These are phyloP conservation scores for Onychostoma macrolepis DNA, from an alignment of 2,113 vertebrate genomes.

Conservation along the genomic window DNA sequence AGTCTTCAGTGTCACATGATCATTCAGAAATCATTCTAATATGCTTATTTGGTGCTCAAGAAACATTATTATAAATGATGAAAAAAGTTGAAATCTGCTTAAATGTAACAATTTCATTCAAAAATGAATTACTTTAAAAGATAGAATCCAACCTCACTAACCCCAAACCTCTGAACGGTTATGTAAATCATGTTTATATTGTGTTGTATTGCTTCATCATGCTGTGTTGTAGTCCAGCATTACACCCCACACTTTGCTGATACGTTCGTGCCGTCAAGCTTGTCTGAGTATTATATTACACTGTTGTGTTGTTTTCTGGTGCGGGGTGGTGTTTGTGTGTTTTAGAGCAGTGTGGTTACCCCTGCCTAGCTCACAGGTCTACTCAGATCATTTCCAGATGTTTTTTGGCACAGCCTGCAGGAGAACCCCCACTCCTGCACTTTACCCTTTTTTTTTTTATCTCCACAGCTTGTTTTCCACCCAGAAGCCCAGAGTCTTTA, in stretches of 20 bases:
- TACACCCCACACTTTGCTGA: not conserved
- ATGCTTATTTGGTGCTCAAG: not conserved
- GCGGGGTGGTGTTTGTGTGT: constrained; percentile 21
- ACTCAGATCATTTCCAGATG: constrained; percentile 78
- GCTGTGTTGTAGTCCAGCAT: not conserved
- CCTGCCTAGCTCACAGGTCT: constrained; percentile 70
- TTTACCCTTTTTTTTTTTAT: constrained; percentile 53
- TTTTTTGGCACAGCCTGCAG: constrained; percentile 65
- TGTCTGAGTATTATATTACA: constrained; percentile 20
- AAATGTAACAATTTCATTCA: not conserved
- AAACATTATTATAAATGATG: not conserved
- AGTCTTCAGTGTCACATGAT: not conserved
- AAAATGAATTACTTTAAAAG: not conserved
- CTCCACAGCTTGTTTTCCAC: constrained; percentile 64
- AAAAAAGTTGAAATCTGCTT: not conserved
- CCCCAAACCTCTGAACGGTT: not conserved
- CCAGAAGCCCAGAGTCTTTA: constrained; percentile 52
- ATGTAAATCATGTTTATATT: not conserved
- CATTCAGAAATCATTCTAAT: not conserved
- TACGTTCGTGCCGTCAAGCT: not conserved
- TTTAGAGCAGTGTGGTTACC: constrained; percentile 48
- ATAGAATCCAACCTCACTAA: not conserved
- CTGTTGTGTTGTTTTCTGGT: constrained; percentile 35
- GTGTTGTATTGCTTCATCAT: not conserved
- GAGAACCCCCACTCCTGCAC: constrained; percentile 53